Evolutionary conservation across 37 sponge, comb jelly and placozoan genomes (phyloP), one percentile per base, ranked within the genome.

Genomic region (Mnemiopsis leidyi): DNA sequence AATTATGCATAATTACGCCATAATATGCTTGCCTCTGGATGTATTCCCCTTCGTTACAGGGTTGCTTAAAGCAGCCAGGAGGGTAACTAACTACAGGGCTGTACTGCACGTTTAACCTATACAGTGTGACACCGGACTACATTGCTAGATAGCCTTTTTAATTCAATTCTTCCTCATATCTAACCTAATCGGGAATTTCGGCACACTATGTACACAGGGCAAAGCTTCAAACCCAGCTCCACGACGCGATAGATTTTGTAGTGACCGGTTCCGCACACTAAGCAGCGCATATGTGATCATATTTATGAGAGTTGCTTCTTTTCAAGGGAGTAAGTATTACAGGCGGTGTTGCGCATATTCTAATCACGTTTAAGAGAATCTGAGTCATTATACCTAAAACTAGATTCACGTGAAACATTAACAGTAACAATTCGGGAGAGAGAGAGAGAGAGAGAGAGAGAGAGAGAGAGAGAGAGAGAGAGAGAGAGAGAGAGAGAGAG

Each of bases 401-500:
- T 13, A 48, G 61, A 13, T 5, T 48, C 61, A 48, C 61, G 61
- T 48, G 61, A 18, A 5, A 13, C 61, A 48, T 48, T 48, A 48
- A 48, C 13, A 48, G 61, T 48, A 18, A 48, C 61, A 48, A 48
- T 13, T 48, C 61, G 61, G 13, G 61, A 48, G 13, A 48, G 61
- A 48, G 61, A 48, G 61, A 48, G 61, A 48, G 61, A 28, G 75
- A 71, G 75, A 23, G 25, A 28, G 75, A 71, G 75, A 29, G 30
- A 28, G 30, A 29, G 30, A 71, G 75, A 71, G 30, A 71, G 75
- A 71, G 75, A 71, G 75, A 71, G 75, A 71, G 75, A 71, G 75
- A 71, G 75, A 71, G 75, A 71, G 75, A 71, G 75, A 71, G 75
- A 71, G 75, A 71, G 75, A 71, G 75, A 71, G 75, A 71, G 75